These are phyloP conservation scores for Lasioglossum calceatum DNA, from an alignment of 2,888 invertebrate species.

Conservation along the genomic window DNA sequence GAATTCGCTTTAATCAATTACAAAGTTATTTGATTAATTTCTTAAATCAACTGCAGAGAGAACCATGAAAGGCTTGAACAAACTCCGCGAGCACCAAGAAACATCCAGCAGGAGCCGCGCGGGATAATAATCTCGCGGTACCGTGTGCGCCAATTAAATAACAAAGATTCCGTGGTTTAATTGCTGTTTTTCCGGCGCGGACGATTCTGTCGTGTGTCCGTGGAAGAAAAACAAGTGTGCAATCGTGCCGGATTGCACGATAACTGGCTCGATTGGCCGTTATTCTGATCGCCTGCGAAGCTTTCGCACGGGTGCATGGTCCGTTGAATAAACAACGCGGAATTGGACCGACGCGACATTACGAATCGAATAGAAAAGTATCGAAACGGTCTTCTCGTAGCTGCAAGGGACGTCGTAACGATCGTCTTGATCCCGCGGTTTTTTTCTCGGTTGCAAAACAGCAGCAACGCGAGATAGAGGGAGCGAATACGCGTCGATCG, in stretches of 20 bases:
- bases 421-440: neutral
- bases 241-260: conserved; percentile 43
- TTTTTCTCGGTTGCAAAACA: neutral
- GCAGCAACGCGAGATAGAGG: neutral
- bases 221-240: conserved; percentile 47
- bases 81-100: neutral
- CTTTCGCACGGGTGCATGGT: conserved; percentile 20
- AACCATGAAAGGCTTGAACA: neutral
- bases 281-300: conserved; percentile 45
- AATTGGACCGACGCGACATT: conserved; percentile 14
- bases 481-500: neutral
- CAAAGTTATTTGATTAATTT: neutral
- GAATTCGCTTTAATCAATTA: neutral
- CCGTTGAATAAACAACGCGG: conserved; percentile 34
- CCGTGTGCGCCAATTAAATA: neutral
- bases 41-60: neutral
- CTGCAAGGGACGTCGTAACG: neutral
- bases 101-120: neutral
- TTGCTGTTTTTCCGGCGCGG: neutral
- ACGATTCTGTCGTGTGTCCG: neutral
- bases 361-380: neutral
- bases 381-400: conserved; percentile 18
- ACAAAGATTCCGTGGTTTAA: conserved; percentile 22
- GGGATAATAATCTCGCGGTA: neutral
- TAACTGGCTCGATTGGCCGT: conserved; percentile 61